These are phyloP conservation scores for Nannobrachium achirus DNA, from an alignment of 2,113 vertebrate species.

Conservation along the genomic window DNA sequence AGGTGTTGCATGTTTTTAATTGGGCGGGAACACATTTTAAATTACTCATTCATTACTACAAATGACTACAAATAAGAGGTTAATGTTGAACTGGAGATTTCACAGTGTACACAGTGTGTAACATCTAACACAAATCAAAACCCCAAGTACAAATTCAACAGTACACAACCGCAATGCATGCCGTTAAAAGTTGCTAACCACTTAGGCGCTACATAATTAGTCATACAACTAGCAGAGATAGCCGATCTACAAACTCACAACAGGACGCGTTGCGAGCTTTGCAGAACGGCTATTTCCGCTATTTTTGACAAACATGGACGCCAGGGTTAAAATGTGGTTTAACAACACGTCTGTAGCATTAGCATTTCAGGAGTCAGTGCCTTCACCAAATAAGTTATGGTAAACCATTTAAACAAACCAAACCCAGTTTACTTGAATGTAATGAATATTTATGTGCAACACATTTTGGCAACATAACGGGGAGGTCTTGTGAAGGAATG, in stretches of 20 bases:
- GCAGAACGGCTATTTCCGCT: too few relatives aligned
- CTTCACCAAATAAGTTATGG: background rate
- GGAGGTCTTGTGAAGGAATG: constrained; percentile 5
- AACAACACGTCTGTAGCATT: too few relatives aligned
- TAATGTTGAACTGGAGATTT: background rate
- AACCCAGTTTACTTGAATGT: background rate
- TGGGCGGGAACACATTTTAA: constrained; percentile 26
- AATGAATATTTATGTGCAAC: background rate
- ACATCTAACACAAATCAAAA: too few relatives aligned
- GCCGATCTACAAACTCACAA: too few relatives aligned
- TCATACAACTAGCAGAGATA: too few relatives aligned
- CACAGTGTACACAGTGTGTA: constrained; percentile 16
- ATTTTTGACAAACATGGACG: too few relatives aligned
- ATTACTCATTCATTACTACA: background rate
- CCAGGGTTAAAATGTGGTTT: too few relatives aligned
- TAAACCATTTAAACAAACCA: constrained; percentile 9
- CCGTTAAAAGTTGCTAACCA: too few relatives aligned
- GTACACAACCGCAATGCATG: too few relatives aligned
- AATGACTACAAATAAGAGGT: constrained; percentile 11
- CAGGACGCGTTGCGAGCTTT: too few relatives aligned
- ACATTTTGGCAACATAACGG: constrained; percentile 29
- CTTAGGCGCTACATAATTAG: too few relatives aligned
- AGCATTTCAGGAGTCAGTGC: background rate
- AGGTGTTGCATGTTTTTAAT: constrained; percentile 40
- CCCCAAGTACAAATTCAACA: too few relatives aligned